Conservation (phyloP, 2,113 vertebrate species). For the Gallinago paraguaiae region DNA sequence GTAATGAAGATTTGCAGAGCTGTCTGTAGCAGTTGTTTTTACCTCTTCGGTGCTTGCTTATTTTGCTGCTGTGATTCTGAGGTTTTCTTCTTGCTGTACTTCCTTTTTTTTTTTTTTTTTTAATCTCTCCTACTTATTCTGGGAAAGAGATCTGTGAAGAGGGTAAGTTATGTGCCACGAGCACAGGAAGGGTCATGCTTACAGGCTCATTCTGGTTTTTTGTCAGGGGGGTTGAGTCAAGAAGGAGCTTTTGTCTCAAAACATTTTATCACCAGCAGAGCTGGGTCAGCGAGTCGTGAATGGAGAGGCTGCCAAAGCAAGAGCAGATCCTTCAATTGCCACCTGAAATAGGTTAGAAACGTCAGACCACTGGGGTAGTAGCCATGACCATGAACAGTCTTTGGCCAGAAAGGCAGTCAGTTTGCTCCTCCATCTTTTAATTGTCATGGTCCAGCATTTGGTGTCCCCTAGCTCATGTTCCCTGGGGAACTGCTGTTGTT, state of each 20-base stretch:
- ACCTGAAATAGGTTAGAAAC: neutral
- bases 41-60: rapidly evolving
- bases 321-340: neutral
- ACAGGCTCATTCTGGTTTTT: neutral
- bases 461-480: neutral
- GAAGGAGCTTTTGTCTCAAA: neutral
- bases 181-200: neutral
- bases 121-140: neutral
- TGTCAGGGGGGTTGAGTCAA: neutral
- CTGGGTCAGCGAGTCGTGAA: neutral
- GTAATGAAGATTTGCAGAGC: neutral
- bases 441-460: neutral
- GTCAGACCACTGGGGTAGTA: neutral
- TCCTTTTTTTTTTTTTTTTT: neutral
- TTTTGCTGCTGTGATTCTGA: neutral
- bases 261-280: neutral
- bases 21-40: neutral
- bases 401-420: rapidly evolving
- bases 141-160: conserved; percentile 23
- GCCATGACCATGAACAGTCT: neutral
- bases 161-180: conserved; percentile 11
- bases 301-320: neutral
- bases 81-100: neutral
- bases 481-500: neutral
- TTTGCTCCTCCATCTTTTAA: neutral